Base-by-base conservation (phyloP, 2,113 vertebrate species). In the Hippoglossus stenolepis region DNA sequence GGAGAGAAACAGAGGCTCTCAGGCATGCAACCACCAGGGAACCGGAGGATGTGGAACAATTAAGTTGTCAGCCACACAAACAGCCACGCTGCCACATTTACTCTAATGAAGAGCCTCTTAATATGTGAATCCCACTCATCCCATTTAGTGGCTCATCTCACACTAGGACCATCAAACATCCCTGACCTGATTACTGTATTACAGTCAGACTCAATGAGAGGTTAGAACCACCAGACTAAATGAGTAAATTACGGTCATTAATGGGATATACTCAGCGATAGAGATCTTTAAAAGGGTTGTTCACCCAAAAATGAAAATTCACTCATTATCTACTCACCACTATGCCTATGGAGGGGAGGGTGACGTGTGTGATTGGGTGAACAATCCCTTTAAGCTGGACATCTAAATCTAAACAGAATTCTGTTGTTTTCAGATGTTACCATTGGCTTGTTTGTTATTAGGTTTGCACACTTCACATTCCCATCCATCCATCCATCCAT, bases 81-180 rank as follows among this genome's bases (percentile, higher is more conserved):
- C 75, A 79, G 77, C 83, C 84, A 75, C 65, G 54, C 70, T 62
- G 84, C 80, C 79, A 87, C 74, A 88, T 85, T 87, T 53, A 60
- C 79, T 89, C 74, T 92, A 94, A 94, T 92, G 86, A 92, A 94
- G 89, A 92, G 90, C 62, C 90, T 93, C 88, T 93, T 93, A 92
- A 93, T 94, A 87, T 87, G 84, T 65, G 81, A 86, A 81, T 91
- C 89, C 89, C 89, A 89, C 86, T 90, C 90, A 86, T 85, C 83
- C 90, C 72, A 83, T 92, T 93, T 85, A 88, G 66, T 85, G 82
- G 75, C 86, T 89, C 80, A 84, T 90, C 85, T 82, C 87, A 75
- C 92, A 85, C 85, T 71, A 85, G 87, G 81, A 82, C 87, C 85
- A 91, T 90, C 82, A 87, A 85, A 84, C 77, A 86, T 72, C 76